These are phyloP conservation scores for Diarsia rubi DNA, from an alignment of 2,888 invertebrate species.

Conservation along the genomic window DNA sequence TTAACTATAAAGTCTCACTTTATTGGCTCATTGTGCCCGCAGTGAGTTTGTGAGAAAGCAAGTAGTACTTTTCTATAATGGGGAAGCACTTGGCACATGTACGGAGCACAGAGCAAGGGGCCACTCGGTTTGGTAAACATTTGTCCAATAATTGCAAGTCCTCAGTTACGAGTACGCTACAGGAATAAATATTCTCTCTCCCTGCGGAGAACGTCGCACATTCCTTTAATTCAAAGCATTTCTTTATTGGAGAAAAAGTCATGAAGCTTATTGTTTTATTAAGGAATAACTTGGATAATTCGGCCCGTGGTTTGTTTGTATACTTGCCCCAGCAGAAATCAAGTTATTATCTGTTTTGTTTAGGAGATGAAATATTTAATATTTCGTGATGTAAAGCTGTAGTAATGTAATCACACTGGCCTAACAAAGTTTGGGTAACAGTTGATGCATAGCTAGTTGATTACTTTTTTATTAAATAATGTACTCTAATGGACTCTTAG, in stretches of 20 bases:
- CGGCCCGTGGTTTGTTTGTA: slow-evolving; percentile 56
- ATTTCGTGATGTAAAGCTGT: slow-evolving; percentile 30
- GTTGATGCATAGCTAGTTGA: slow-evolving; percentile 34
- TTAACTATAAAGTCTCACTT: slow-evolving; percentile 74
- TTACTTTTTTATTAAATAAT: slow-evolving; percentile 47
- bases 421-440: slow-evolving; percentile 24
- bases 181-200: slow-evolving; percentile 85
- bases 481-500: slow-evolving; percentile 21
- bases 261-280: slow-evolving; percentile 84
- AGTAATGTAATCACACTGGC: slow-evolving; percentile 38
- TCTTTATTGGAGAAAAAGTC: slow-evolving; percentile 86
- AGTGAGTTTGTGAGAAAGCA: slow-evolving; percentile 79
- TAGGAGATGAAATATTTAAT: slow-evolving; percentile 33
- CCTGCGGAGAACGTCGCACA: slow-evolving; percentile 80
- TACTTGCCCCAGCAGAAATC: slow-evolving; percentile 53
- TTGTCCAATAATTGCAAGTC: slow-evolving; percentile 89
- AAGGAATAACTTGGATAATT: slow-evolving; percentile 79
- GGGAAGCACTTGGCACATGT: slow-evolving; percentile 83
- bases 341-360: slow-evolving; percentile 48
- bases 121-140: slow-evolving; percentile 87
- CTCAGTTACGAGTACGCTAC: slow-evolving; percentile 84
- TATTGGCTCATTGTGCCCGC: slow-evolving; percentile 79
- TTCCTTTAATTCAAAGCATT: slow-evolving; percentile 85
- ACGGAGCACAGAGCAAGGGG: slow-evolving; percentile 79
- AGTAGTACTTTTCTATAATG: slow-evolving; percentile 83